phyloP scores from a whole-genome alignment of 2,113 vertebrate genomes.

The Seriola dumerili region DNA sequence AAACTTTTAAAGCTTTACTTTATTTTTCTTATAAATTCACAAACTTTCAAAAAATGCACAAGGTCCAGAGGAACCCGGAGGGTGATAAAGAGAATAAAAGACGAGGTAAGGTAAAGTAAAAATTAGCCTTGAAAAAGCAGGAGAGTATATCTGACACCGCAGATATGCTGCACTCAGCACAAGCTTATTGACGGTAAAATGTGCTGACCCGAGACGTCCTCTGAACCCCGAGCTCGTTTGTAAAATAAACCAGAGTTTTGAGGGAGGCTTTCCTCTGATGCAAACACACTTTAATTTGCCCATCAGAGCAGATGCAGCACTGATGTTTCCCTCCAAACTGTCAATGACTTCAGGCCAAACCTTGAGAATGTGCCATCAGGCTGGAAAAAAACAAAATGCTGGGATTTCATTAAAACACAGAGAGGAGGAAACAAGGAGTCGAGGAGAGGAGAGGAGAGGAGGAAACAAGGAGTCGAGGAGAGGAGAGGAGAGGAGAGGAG shows the following conservation, averaged over 20 bases:
- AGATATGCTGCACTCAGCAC: not conserved
- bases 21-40: too few species aligned
- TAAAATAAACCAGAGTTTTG: not conserved
- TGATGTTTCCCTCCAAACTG: conserved; percentile 7
- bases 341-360: conserved; percentile 12
- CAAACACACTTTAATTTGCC: not conserved
- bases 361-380: not conserved
- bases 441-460: too few species aligned
- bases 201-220: not conserved
- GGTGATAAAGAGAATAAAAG: too few species aligned
- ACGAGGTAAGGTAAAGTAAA: too few species aligned
- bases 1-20: too few species aligned
- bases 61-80: too few species aligned
- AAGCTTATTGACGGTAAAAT: not conserved
- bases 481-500: too few species aligned
- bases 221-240: not conserved
- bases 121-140: not conserved
- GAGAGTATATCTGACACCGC: not conserved
- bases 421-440: too few species aligned
- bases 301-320: not conserved
- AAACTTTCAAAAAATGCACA: too few species aligned
- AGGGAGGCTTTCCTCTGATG: not conserved
- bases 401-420: too few species aligned
- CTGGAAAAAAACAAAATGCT: too few species aligned
- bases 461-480: too few species aligned